These are phyloP conservation scores for Hymenopus coronatus DNA, from an alignment of 2,888 invertebrate genomes.

Conservation along the genomic window DNA sequence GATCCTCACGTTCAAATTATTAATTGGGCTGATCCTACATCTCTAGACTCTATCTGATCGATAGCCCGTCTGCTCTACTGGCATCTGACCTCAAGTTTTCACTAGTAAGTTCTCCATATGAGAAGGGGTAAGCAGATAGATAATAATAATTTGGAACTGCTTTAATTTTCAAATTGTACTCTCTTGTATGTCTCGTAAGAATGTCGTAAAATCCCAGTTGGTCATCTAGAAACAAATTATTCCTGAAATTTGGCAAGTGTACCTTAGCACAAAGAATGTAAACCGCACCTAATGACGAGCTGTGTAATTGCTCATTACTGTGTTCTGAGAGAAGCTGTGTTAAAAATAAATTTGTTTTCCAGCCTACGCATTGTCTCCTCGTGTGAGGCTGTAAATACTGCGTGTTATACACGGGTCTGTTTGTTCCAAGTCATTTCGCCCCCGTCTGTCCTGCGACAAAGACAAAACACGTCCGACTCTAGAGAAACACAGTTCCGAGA, in stretches of 20 bases:
- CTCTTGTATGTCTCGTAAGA: too few species aligned
- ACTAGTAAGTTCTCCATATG: too few species aligned
- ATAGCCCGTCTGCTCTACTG: too few species aligned
- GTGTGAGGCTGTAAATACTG: background rate
- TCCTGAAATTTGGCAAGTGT: background rate
- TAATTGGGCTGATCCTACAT: too few species aligned
- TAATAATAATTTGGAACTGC: too few species aligned
- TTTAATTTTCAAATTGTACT: too few species aligned
- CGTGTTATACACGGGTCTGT: background rate
- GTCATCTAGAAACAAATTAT: too few species aligned
- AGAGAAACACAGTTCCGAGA: background rate
- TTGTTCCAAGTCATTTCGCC: background rate
- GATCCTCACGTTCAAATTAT: too few species aligned
- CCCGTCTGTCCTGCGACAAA: background rate
- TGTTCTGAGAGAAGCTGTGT: background rate
- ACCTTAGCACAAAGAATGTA: background rate
- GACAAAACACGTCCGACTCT: background rate
- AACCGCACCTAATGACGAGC: background rate
- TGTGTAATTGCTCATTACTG: background rate
- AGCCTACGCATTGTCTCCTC: background rate
- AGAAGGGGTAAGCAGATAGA: too few species aligned
- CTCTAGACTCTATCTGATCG: too few species aligned
- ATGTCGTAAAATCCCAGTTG: too few species aligned
- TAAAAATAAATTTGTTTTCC: background rate
- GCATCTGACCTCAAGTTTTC: too few species aligned